Evolutionary conservation across 2,888 invertebrate genomes (phyloP).

Genomic region (Drosophila infuscata): DNA sequence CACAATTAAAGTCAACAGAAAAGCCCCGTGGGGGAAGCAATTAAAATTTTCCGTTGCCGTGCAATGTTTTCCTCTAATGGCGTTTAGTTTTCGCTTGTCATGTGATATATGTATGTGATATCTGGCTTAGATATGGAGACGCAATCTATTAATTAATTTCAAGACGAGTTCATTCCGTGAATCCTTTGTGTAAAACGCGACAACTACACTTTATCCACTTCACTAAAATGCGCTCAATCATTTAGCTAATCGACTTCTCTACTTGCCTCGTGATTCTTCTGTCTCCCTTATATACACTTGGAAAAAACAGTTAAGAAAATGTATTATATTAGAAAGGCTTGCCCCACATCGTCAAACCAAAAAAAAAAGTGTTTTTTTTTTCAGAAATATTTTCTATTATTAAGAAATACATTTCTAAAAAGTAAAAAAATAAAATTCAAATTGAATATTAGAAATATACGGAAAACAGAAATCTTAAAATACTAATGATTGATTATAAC

Average conservation of each 20-base stretch:
- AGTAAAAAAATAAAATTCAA: not conserved
- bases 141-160: constrained; percentile 65
- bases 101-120: constrained; percentile 43
- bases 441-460: no score
- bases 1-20: constrained; percentile 79
- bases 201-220: constrained; percentile 49
- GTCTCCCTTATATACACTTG: not conserved
- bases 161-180: constrained; percentile 19
- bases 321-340: not conserved
- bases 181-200: constrained; percentile 3
- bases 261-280: not conserved
- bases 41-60: constrained; percentile 67
- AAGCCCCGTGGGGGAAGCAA: constrained; percentile 56
- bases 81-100: constrained; percentile 36
- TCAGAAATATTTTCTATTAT: not conserved
- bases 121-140: constrained; percentile 18
- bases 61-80: constrained; percentile 43
- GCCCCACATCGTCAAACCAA: not conserved
- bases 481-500: not conserved
- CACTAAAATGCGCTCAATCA: constrained; percentile 63
- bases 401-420: not conserved
- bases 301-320: not conserved
- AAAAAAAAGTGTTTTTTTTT: no score
- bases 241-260: constrained; percentile 52
- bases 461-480: not conserved